Evolutionary conservation across 2,113 vertebrate species (phyloP).

Genomic region (Bubo scandiacus): DNA sequence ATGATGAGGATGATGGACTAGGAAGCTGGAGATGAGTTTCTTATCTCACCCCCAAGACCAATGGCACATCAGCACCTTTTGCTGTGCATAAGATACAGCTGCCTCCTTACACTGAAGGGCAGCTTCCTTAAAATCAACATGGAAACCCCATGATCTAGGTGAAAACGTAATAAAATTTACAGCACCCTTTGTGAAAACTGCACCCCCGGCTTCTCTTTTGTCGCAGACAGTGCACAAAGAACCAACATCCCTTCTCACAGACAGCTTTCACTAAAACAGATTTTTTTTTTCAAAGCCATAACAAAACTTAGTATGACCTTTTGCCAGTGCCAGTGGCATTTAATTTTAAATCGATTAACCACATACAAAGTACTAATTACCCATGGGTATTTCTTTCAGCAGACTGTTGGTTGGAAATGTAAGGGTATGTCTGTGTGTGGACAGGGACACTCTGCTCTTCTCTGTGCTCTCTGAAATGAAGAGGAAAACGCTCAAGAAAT

Average conservation of each 20-base stretch:
- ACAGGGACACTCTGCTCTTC: background rate
- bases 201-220: background rate
- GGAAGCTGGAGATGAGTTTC: background rate
- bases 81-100: background rate
- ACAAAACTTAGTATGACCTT: background rate
- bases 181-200: background rate
- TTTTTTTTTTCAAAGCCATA: background rate
- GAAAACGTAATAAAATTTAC: background rate
- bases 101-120: background rate
- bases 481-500: background rate
- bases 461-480: background rate
- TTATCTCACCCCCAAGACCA: background rate
- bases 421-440: background rate
- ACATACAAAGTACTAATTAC: slow-evolving; percentile 14
- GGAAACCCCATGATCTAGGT: background rate
- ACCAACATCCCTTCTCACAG: background rate
- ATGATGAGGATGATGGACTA: slow-evolving; percentile 11
- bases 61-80: background rate
- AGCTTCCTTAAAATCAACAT: background rate
- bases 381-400: background rate
- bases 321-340: background rate
- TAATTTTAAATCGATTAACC: slow-evolving; percentile 48
- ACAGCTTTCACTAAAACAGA: background rate
- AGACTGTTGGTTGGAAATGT: background rate
- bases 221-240: background rate